Conservation (phyloP, 2,797 vertebrate species). For the Eulemur rubriventer region DNA sequence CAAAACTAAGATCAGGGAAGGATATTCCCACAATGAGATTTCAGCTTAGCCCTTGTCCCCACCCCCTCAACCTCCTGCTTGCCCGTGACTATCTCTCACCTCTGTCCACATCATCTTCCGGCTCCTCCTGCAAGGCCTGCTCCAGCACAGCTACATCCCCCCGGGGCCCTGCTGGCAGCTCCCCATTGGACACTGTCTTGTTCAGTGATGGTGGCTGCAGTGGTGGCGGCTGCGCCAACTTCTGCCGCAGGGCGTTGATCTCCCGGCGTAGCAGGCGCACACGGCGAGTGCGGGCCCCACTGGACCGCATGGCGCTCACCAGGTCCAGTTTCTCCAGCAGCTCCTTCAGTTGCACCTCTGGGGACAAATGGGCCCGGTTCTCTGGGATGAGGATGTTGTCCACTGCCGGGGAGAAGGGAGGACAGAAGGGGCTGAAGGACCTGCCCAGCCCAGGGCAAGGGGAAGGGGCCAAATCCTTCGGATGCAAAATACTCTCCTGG, state of each 20-base stretch:
- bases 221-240: constrained; percentile 89
- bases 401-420: constrained; percentile 87
- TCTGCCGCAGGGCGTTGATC: constrained; percentile 94
- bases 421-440: constrained; percentile 60
- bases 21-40: not conserved
- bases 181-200: constrained; percentile 88
- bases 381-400: constrained; percentile 94
- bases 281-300: constrained; percentile 94
- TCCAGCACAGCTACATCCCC: constrained; percentile 77
- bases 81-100: constrained; percentile 79
- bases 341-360: constrained; percentile 95
- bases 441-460: not conserved
- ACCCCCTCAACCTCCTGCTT: not conserved
- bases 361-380: constrained; percentile 93
- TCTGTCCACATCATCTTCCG: constrained; percentile 83
- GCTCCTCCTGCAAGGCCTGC: constrained; percentile 78
- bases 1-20: not conserved
- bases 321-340: constrained; percentile 96
- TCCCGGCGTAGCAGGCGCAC: constrained; percentile 93
- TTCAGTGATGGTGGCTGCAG: constrained; percentile 85
- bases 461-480: constrained; percentile 13
- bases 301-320: constrained; percentile 93
- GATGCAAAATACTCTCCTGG: constrained; percentile 53
- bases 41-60: not conserved
- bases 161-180: constrained; percentile 74